Base-by-base conservation (phyloP, 2,888 invertebrate species). In the Drosophila recens region DNA sequence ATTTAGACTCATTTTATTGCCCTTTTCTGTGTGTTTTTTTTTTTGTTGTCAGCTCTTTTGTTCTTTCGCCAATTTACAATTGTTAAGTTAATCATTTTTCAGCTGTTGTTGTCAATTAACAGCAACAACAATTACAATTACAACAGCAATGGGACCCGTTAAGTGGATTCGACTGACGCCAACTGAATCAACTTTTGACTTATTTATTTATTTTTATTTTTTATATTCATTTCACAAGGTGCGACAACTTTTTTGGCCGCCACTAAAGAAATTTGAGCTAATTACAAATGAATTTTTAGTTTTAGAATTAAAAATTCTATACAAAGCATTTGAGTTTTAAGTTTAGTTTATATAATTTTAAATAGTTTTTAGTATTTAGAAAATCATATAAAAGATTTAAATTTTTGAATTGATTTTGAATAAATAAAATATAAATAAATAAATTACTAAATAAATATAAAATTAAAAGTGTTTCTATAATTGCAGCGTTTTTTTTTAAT, bases 51-150 rank as follows among this genome's bases (percentile, higher is more conserved):
- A 38, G 64, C 42, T 57, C 64, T 64, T 56, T 64, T 57, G 43
- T 69, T 51, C 11, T 49, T n/a, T 65, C 67, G 68, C 36, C 69
- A 79, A 75, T 70, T 71, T 71, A 58, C 66, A 70, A 56, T 68
- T 70, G 61, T 62, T 64, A 45, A 54, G 58, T 51, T 74, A 43
- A 75, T 69, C 64, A 56, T 64, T 72, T 58, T 57, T 67, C 40
- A 68, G 64, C 65, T 75, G 69, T 69, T 48, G 30, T 51, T 57
- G 48, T 43, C 68, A 54, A 46, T 58, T 48, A 58, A 57, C 57
- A 36, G 27, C 3, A 63, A 38, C 49, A 58, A 20, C 20, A 36
- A 13, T 13, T 27, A 15, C 38, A 11, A 15, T n/a, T 2, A 38
- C 27, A 63, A 43, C 49, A 58, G 15, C 20, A 36, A n/a, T 36